These are phyloP conservation scores for Chiloscyllium punctatum DNA, from an alignment of 2,797 vertebrate species.

Conservation along the genomic window DNA sequence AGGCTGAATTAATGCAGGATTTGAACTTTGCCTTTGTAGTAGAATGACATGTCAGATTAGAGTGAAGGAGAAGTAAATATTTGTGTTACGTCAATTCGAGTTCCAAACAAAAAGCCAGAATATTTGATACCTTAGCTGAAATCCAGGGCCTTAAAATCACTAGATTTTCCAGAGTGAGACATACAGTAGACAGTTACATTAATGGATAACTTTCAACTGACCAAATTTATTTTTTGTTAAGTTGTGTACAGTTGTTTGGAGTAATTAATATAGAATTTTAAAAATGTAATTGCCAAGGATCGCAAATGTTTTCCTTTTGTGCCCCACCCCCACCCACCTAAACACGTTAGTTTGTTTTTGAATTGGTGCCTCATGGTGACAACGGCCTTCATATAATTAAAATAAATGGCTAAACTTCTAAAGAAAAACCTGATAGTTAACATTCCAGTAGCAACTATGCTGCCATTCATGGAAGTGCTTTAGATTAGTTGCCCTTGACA, in stretches of 20 bases:
- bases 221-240: not conserved
- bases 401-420: not conserved
- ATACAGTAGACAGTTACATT: not conserved
- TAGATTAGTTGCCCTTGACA: not conserved
- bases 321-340: not conserved
- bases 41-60: not conserved
- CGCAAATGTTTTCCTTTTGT: not conserved
- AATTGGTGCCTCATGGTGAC: not conserved
- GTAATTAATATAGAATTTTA: not conserved
- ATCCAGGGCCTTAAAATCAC: not conserved
- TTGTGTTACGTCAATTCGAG: not conserved
- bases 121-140: not conserved
- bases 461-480: not conserved
- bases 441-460: not conserved
- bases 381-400: not conserved
- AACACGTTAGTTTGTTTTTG: not conserved
- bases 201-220: not conserved
- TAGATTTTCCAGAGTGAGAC: not conserved
- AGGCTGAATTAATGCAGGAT: not conserved
- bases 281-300: not conserved
- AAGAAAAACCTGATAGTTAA: not conserved
- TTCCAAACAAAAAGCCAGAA: not conserved
- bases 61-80: not conserved
- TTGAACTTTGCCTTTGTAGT: constrained; percentile 12
- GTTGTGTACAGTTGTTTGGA: not conserved